Percentiles rank a stretch among this genome's conserved stretches.
These are phyloP conservation scores for Platichthys stellatus DNA, from an alignment of 2,113 vertebrate species.

Conservation along the genomic window DNA sequence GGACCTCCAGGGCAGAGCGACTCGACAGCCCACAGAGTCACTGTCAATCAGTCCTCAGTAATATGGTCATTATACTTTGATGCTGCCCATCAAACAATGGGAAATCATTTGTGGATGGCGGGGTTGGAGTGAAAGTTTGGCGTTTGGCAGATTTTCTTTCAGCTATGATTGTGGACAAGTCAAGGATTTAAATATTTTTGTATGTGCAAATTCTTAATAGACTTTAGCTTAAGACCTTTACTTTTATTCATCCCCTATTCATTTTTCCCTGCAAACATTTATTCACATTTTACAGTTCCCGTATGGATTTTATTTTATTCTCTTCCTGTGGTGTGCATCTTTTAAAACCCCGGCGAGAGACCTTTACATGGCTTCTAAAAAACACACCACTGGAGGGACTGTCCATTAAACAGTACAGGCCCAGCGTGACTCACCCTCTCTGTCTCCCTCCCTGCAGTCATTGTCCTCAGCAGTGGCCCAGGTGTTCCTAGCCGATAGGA, in stretches of 20 bases:
- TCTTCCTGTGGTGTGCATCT: not conserved
- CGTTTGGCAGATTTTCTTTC: no score
- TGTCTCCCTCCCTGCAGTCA: slow-evolving; percentile 76
- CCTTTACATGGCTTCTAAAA: not conserved
- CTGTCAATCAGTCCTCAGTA: not conserved
- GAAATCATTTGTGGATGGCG: not conserved
- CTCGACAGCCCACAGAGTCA: not conserved
- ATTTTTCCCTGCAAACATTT: not conserved
- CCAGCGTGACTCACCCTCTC: not conserved
- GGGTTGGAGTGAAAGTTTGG: no score
- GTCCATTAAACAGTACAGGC: not conserved
- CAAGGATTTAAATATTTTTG: no score
- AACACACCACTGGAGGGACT: not conserved
- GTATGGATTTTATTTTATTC: not conserved
- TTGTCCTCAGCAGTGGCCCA: slow-evolving; percentile 93
- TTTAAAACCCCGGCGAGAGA: slow-evolving; percentile 5
- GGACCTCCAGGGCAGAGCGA: no score
- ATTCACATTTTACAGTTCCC: not conserved
- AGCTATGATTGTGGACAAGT: no score
- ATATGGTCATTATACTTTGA: not conserved
- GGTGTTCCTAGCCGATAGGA: slow-evolving; percentile 90
- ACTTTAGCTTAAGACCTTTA: no score
- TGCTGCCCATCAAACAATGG: not conserved
- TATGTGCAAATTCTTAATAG: no score
- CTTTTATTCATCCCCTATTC: no score